Base-by-base conservation (phyloP, 2,888 invertebrate species). In the Ptilodon capucinus region DNA sequence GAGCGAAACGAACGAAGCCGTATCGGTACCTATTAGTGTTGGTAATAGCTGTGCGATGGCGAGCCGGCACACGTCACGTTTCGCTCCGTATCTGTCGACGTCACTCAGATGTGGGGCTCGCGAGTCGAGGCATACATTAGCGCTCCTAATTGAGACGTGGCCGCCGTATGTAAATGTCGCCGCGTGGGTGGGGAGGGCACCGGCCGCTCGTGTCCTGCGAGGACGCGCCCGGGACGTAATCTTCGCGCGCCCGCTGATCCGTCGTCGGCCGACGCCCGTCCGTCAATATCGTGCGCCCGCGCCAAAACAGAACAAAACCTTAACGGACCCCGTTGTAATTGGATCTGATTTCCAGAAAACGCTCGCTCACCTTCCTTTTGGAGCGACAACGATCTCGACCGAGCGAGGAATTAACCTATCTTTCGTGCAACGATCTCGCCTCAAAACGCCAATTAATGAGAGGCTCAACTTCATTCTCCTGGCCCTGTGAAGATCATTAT, bases 361-460 rank as follows among this genome's bases (percentile, higher is more conserved):
- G 84, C 76, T 80, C 87, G 84, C 84, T 86, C 84, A 81, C 88
- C 86, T 86, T 90, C 87, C 85, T 91, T 90, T 91, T 90, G 79
- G 85, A 86, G 81, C 81, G 90, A 90, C 90, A 90, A 91, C 74
- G 89, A 91, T 90, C 91, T 89, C 80, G 71, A 74, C 75, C 80
- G 76, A 84, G 86, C 86, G 81, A 89, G 86, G 90, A 91, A 91
- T 91, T 91, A 91, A 91, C 89, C 90, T 91, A 91, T 90, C 91
- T 89, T 89, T 85, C 81, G 87, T 83, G 77, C 84, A 84, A 77
- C 89, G 90, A 91, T 91, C 91, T 91, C 89, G 81, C 73, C 88
- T 90, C 90, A 91, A 91, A 91, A 90, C 86, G 89, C 91, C 90
- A 90, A 90, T 90, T 91, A 90, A 91, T 90, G 90, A 89, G 90